Percentiles rank a stretch among this genome's conserved stretches.
Evolutionary conservation across 2,113 vertebrate species (phyloP).

Genomic region (Misgurnus anguillicaudatus): DNA sequence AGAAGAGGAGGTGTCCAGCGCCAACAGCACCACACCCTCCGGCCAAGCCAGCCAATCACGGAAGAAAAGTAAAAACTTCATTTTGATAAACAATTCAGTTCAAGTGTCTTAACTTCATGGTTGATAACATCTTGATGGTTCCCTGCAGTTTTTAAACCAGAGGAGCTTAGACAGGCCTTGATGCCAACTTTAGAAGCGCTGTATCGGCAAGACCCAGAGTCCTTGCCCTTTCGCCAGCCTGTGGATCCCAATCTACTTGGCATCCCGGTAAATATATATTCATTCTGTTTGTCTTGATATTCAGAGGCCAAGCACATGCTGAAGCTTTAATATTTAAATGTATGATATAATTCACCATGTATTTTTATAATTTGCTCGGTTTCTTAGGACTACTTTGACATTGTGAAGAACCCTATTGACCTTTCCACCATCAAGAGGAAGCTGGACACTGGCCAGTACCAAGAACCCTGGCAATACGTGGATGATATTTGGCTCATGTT

Average conservation of each 20-base stretch:
- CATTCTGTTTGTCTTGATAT: not conserved
- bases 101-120: not conserved
- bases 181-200: slow-evolving; percentile 97
- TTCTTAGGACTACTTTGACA: slow-evolving; percentile 95
- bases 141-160: slow-evolving; percentile 91
- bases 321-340: too few species aligned
- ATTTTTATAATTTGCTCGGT: not conserved
- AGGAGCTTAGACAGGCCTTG: slow-evolving; percentile 94
- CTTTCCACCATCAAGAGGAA: slow-evolving; percentile 97
- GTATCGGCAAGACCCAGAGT: slow-evolving; percentile 96
- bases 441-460: slow-evolving; percentile 96
- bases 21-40: slow-evolving; percentile 77
- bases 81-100: not conserved
- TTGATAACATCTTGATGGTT: not conserved
- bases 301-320: not conserved
- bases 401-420: slow-evolving; percentile 96
- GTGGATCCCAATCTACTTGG: slow-evolving; percentile 93
- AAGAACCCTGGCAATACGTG: slow-evolving; percentile 98
- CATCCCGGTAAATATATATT: slow-evolving; percentile 84
- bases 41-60: slow-evolving; percentile 87
- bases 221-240: slow-evolving; percentile 92
- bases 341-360: not conserved
- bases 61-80: slow-evolving; percentile 84
- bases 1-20: slow-evolving; percentile 86
- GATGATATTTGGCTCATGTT: slow-evolving; percentile 99